Evolutionary conservation across 2,113 vertebrate genomes (phyloP), one percentile per base, ranked within the genome.

Genomic region (Oxygymnocypris stewartii): DNA sequence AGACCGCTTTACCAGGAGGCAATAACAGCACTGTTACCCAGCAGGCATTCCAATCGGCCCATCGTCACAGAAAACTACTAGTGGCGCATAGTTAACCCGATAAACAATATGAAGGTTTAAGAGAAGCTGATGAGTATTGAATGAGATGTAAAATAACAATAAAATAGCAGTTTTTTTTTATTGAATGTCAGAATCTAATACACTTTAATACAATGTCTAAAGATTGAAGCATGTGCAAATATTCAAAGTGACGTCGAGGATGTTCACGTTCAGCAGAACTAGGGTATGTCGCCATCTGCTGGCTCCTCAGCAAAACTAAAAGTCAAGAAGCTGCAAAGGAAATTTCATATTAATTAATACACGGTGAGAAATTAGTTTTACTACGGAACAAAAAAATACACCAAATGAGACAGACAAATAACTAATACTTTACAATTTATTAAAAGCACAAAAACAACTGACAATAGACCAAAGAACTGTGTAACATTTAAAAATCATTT

Each of bases 301-400:
- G 73, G n/a, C 16, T 25, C 47, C 51, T 31, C 25, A 2, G 11
- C 2, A 3, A 54, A n/a, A 82, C 76, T 67, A 88, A 81, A 88
- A 88, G 77, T 88, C 87, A 83, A 88, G 65, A 83, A 88, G 87
- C 87, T 88, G 87, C 37, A 73, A 86, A 10, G 20, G 14, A 37
- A 75, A 16, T 59, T 8, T 57, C 3, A 69, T 40, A n/a, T 59
- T 47, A n/a, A n/a, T n/a, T n/a, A 42, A 81, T 42, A 37, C 10
- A 59, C 12, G 0, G 1, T n/a, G 9, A 28, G 49, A 74, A 13
- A 61, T 47, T 74, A 2, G 71, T 74, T 42, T 71, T 20, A 31
- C 14, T 14, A 14, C 1, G 4, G 11, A 31, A 14, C 11, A 4
- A n/a, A 42, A n/a, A 87, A 6, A 77, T 4, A 14, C 47, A 67